phyloP scores from a whole-genome alignment of 2,888 invertebrate species.

The Zaprionus obscuricornis region DNA sequence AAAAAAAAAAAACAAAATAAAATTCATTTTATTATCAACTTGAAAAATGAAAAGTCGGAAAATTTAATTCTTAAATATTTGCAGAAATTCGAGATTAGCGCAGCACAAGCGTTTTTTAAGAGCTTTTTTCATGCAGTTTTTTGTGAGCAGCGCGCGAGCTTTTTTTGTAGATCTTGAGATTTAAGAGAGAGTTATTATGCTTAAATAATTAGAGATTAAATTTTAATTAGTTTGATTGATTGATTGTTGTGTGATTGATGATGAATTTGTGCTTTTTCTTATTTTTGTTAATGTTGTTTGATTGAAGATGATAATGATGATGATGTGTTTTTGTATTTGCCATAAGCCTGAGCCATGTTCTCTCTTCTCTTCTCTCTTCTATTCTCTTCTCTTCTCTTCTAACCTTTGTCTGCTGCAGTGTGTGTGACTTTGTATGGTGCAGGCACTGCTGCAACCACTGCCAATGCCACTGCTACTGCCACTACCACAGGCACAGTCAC shows the following conservation, averaged over 20 bases:
- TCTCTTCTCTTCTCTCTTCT: conserved; percentile 36
- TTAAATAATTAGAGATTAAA: no score
- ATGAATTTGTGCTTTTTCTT: no score
- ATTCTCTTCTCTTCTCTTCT: conserved; percentile 18
- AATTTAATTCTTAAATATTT: conserved; percentile 21
- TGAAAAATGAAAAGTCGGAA: conserved; percentile 21
- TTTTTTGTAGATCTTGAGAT: no score
- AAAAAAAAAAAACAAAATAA: conserved; percentile 25
- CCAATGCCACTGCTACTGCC: conserved; percentile 30
- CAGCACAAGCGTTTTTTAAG: conserved; percentile 37
- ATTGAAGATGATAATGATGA: no score
- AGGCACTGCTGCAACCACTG: neutral
- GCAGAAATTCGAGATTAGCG: neutral
- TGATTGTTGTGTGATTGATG: no score
- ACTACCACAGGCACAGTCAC: conserved; percentile 43
- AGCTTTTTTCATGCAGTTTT: conserved; percentile 53
- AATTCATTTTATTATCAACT: conserved; percentile 17
- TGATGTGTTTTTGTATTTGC: conserved; percentile 17
- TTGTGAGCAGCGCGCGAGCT: conserved; percentile 13
- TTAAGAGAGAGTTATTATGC: no score
- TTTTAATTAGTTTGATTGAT: no score
- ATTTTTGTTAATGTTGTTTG: no score
- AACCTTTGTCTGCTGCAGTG: conserved; percentile 20
- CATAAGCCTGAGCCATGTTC: conserved; percentile 50
- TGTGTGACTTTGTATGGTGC: conserved; percentile 24